Evolutionary conservation across 23 tunicate genomes (phyloP).

Genomic region (Halocynthia aurantium): DNA sequence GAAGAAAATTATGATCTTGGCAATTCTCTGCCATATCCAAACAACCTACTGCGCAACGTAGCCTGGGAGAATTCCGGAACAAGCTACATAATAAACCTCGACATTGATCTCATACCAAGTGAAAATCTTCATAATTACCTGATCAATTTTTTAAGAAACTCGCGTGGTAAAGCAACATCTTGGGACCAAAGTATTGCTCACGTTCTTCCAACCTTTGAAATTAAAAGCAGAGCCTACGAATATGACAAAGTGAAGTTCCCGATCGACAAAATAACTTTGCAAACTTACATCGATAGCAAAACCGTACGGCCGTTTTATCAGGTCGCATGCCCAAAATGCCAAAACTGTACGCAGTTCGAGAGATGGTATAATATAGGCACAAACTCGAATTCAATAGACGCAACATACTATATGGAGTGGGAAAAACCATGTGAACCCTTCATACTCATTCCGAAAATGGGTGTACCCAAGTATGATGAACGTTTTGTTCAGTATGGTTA

Average conservation of each 20-base stretch:
- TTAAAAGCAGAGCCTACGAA: background rate
- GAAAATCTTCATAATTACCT: background rate
- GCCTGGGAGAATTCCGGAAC: constrained; percentile 22
- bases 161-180: background rate
- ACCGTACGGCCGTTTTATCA: constrained; percentile 23
- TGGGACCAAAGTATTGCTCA: constrained; percentile 17
- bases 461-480: constrained; percentile 39
- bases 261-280: constrained; percentile 12
- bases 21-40: constrained; percentile 17
- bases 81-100: constrained; percentile 16
- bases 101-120: constrained; percentile 42
- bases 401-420: constrained; percentile 20
- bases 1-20: constrained; percentile 15
- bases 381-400: background rate
- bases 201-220: constrained; percentile 38
- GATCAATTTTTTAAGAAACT: background rate
- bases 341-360: constrained; percentile 21
- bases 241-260: background rate
- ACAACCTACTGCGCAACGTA: constrained; percentile 45
- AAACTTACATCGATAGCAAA: background rate
- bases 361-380: constrained; percentile 7
- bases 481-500: constrained; percentile 32
- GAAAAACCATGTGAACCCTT: constrained; percentile 33
- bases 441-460: background rate
- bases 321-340: constrained; percentile 15